Evolutionary conservation across 1,140 invertebrate species (phyloP).

Genomic region (Stegodyphus dumicola): DNA sequence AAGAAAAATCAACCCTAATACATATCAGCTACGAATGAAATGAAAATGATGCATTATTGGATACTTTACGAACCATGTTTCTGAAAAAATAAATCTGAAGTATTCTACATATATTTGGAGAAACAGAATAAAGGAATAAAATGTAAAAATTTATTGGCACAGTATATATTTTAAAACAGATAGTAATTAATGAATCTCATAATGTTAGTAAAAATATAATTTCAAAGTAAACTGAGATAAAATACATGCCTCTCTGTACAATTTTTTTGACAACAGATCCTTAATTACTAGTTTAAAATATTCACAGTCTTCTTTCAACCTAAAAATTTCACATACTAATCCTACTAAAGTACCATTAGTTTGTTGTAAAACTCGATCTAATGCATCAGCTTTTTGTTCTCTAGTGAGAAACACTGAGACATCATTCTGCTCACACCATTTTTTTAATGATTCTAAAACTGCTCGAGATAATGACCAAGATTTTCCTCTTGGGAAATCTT

Average conservation of each 20-base stretch:
- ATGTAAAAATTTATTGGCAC: too few relatives aligned
- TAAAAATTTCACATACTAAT: slow-evolving; percentile 12
- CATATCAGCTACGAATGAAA: too few relatives aligned
- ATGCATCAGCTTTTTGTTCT: background rate
- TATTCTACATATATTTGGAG: too few relatives aligned
- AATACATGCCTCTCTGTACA: slow-evolving; percentile 1
- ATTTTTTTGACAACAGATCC: background rate
- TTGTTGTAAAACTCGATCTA: background rate
- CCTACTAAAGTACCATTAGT: background rate
- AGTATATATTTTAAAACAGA: too few relatives aligned
- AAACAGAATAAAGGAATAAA: too few relatives aligned
- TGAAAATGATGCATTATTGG: too few relatives aligned
- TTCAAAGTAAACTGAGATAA: background rate
- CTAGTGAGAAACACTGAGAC: background rate
- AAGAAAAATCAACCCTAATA: too few relatives aligned
- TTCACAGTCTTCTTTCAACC: background rate
- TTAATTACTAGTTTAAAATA: background rate
- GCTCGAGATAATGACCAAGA: background rate
- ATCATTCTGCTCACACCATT: slow-evolving; percentile 12
- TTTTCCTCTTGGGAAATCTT: background rate
- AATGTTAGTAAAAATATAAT: too few relatives aligned
- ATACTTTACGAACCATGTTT: too few relatives aligned
- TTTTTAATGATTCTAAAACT: background rate
- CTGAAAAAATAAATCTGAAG: too few relatives aligned
- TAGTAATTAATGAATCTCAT: too few relatives aligned